Evolutionary conservation across 2,113 vertebrate genomes (phyloP).

Genomic region (Ranitomeya imitator): DNA sequence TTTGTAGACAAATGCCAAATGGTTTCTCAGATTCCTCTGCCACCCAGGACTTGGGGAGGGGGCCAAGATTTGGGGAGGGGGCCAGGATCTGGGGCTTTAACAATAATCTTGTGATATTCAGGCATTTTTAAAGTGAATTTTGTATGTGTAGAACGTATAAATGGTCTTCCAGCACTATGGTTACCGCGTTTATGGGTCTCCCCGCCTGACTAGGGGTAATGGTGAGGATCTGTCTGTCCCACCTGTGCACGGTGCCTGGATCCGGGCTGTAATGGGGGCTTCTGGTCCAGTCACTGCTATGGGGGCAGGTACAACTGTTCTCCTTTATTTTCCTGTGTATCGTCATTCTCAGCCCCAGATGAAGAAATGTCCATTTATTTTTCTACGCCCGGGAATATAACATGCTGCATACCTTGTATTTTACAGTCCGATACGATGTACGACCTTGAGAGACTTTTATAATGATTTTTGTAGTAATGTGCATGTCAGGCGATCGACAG

Average conservation of each 20-base stretch:
- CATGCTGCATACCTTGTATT: slow-evolving; percentile 47
- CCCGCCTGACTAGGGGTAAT: not conserved
- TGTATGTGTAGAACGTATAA: not conserved
- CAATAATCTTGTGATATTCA: not conserved
- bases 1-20: slow-evolving; percentile 32
- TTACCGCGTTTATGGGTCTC: not conserved
- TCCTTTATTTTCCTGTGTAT: not conserved
- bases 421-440: slow-evolving; percentile 47
- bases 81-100: not conserved
- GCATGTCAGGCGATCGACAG: slow-evolving; percentile 32
- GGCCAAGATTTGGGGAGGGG: slow-evolving; percentile 7
- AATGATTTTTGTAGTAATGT: slow-evolving; percentile 38
- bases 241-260: too few relatives aligned
- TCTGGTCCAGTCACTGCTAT: not conserved
- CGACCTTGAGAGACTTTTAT: slow-evolving; percentile 44
- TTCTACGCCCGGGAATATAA: not conserved
- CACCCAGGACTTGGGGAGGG: slow-evolving; percentile 57
- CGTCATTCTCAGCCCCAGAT: not conserved
- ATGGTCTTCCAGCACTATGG: not conserved
- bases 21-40: slow-evolving; percentile 2
- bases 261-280: not conserved
- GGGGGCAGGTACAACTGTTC: not conserved
- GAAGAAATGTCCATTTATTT: not conserved
- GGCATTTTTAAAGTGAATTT: not conserved
- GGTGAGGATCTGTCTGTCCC: not conserved